Conservation (phyloP, 2,113 vertebrate species). For the Phaethornis superciliosus region DNA sequence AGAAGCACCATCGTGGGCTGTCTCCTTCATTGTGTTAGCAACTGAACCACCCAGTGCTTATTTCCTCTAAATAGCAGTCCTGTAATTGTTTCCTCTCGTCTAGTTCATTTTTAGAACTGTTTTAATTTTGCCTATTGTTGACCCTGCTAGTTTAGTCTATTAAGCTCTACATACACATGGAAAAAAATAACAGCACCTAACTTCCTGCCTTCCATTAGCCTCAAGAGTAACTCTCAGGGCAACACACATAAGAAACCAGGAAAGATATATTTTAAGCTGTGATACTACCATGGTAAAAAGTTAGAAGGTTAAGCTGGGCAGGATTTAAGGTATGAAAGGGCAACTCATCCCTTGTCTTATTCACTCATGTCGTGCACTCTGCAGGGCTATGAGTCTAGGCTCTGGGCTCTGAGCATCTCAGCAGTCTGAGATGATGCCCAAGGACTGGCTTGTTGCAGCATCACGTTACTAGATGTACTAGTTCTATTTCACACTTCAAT, state of each 20-base stretch:
- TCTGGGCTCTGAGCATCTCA: background rate
- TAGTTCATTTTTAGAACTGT: slow-evolving; percentile 69
- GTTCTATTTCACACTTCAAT: background rate
- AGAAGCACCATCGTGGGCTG: slow-evolving; percentile 22
- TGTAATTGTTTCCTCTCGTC: slow-evolving; percentile 68
- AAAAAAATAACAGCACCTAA: slow-evolving; percentile 62
- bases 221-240: background rate
- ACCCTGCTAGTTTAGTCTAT: slow-evolving; percentile 65
- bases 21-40: slow-evolving; percentile 55
- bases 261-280: background rate
- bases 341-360: fast-evolving
- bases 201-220: slow-evolving; percentile 53
- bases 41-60: slow-evolving; percentile 62
- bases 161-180: slow-evolving; percentile 29
- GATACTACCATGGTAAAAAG: background rate
- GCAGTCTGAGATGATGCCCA: background rate
- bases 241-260: background rate
- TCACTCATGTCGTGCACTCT: background rate
- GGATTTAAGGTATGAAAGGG: background rate
- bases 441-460: background rate
- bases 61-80: slow-evolving; percentile 59
- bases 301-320: background rate
- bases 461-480: background rate
- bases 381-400: background rate
- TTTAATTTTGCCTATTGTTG: slow-evolving; percentile 63